Evolutionary conservation across 1,140 invertebrate species (phyloP).

Genomic region (Charaxes varanes): DNA sequence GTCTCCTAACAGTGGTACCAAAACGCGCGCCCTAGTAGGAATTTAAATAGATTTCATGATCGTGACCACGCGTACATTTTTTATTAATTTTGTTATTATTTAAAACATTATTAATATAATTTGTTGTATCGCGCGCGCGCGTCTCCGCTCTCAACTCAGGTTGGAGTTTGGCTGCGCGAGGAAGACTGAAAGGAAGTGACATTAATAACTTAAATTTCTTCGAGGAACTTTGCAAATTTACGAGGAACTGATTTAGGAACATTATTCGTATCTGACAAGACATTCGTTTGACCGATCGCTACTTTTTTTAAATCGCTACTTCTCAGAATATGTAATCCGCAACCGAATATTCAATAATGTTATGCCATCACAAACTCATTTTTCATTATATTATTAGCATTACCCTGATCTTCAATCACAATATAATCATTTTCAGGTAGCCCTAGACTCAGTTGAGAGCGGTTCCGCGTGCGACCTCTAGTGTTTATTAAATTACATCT

Average conservation of each 20-base stretch:
- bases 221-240: conserved; percentile 11
- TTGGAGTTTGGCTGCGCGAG: conserved; percentile 33
- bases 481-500: conserved; percentile 68
- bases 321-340: not conserved
- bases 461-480: conserved; percentile 52
- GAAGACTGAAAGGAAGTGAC: conserved; percentile 62
- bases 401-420: conserved; percentile 54
- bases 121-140: conserved; percentile 61
- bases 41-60: conserved; percentile 30
- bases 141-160: conserved; percentile 33
- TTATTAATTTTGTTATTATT: conserved; percentile 69
- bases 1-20: conserved; percentile 36
- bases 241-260: conserved; percentile 35
- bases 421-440: conserved; percentile 43
- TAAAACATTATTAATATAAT: conserved; percentile 74
- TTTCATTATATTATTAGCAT: conserved; percentile 24
- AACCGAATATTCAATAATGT: conserved; percentile 3
- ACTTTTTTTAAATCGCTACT: conserved; percentile 3
- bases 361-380: conserved; percentile 7
- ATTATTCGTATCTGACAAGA: conserved; percentile 3
- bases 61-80: conserved; percentile 58
- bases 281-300: not conserved
- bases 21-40: conserved; percentile 40
- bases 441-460: conserved; percentile 25
- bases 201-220: conserved; percentile 8